Conservation (phyloP, 1,140 invertebrate species). For the Aphelinus atriplicis region DNA sequence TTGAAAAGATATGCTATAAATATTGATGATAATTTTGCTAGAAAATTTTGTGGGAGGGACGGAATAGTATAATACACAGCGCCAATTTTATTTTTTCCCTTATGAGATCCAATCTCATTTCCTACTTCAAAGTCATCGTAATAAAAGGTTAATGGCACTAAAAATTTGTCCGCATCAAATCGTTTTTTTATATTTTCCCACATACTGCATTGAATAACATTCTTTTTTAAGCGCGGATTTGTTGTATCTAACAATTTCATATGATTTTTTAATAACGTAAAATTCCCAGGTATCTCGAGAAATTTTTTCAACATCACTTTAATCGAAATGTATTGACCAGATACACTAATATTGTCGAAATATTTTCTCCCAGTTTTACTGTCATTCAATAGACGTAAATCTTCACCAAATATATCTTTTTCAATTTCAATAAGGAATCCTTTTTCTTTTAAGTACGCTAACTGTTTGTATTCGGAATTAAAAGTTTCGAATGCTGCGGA, state of each 20-base stretch:
- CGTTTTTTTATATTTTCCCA: constrained; percentile 37
- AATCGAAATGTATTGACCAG: constrained; percentile 27
- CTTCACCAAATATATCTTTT: constrained; percentile 24
- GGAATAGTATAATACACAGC: constrained; percentile 11
- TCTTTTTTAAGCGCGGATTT: constrained; percentile 1
- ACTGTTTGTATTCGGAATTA: background rate
- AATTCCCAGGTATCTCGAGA: constrained; percentile 35
- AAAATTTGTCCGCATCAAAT: constrained; percentile 29
- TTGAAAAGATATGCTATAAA: constrained; percentile 42
- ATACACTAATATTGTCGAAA: constrained; percentile 21
- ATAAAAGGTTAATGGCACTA: constrained; percentile 41
- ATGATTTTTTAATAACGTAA: constrained; percentile 14
- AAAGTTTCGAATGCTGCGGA: background rate
- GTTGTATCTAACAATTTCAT: constrained; percentile 13
- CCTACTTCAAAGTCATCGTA: no score
- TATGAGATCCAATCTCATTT: constrained; percentile 34
- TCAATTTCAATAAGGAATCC: background rate
- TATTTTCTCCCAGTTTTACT: constrained; percentile 18
- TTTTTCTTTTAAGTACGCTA: background rate
- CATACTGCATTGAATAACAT: constrained; percentile 40
- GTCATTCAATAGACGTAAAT: constrained; percentile 27
- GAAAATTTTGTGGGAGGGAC: background rate
- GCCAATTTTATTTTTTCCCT: no score
- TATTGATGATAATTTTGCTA: constrained; percentile 23
- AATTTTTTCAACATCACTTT: constrained; percentile 24